Evolutionary conservation across 92 coral and sea anemone genomes (phyloP).

Genomic region (Heteractis magnifica): DNA sequence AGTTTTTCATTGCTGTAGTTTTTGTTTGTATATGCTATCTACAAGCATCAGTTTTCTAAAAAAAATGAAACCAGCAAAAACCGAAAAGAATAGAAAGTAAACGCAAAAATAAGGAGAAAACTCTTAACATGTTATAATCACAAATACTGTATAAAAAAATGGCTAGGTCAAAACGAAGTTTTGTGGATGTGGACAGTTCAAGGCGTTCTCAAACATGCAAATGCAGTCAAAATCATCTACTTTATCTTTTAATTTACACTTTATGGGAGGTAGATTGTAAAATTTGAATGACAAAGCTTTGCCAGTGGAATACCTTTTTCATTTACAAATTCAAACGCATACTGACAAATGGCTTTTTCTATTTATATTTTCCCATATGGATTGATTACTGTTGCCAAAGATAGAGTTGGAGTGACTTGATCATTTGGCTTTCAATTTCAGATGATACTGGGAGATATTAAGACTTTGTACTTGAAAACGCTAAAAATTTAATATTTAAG

Average conservation of each 20-base stretch:
- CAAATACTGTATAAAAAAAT: not conserved
- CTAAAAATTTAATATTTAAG: not conserved
- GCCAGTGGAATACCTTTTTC: constrained; percentile 14
- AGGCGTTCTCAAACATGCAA: constrained; percentile 2
- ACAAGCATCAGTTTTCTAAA: not conserved
- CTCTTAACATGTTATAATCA: not conserved
- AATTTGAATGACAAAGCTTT: constrained; percentile 24
- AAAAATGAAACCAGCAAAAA: not conserved
- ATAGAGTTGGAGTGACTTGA: not conserved
- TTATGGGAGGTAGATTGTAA: constrained; percentile 17
- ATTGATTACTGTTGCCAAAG: not conserved
- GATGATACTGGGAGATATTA: not conserved
- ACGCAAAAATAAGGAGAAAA: not conserved
- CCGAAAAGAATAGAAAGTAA: not conserved
- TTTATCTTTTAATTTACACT: not conserved
- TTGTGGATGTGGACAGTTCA: constrained; percentile 2
- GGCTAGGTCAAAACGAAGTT: not conserved
- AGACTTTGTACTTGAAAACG: not conserved
- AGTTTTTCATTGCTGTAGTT: constrained; percentile 1
- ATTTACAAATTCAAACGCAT: not conserved
- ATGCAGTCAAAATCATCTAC: not conserved
- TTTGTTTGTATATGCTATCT: constrained; percentile 8
- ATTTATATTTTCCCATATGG: not conserved
- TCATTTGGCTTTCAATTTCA: not conserved
- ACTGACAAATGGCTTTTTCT: not conserved